Evolutionary conservation across 1,140 invertebrate species (phyloP).

Genomic region (Drosophila sulfurigaster): DNA sequence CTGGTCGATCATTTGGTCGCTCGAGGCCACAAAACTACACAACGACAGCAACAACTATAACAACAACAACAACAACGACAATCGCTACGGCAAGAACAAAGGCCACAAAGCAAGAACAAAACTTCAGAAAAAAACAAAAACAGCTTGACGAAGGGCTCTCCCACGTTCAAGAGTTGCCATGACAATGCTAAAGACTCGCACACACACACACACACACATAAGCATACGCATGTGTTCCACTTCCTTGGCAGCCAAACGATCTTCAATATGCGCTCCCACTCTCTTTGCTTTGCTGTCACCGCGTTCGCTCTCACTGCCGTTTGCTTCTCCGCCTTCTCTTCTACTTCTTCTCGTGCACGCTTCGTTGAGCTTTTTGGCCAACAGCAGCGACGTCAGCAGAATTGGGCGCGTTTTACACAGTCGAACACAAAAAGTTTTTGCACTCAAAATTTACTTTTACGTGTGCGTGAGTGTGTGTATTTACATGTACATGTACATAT

Average conservation of each 20-base stretch:
- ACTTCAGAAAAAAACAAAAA: conserved; percentile 31
- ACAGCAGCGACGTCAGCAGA: conserved; percentile 43
- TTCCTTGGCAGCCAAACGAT: conserved; percentile 60
- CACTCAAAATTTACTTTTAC: background rate
- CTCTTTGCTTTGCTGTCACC: conserved; percentile 10
- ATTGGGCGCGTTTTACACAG: conserved; percentile 48
- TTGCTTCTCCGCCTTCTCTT: conserved; percentile 1
- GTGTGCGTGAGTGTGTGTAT: background rate
- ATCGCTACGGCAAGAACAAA: conserved; percentile 50
- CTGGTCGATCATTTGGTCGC: conserved; percentile 61
- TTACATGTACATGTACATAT: too few species aligned
- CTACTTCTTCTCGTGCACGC: conserved; percentile 41
- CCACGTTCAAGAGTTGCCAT: conserved; percentile 65
- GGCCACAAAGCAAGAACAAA: conserved; percentile 38
- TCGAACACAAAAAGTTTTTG: conserved; percentile 15
- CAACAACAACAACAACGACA: conserved; percentile 44
- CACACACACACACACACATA: background rate
- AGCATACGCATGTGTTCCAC: conserved; percentile 53
- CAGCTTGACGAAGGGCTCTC: conserved; percentile 72
- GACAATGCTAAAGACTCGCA: conserved; percentile 47
- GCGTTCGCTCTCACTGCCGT: conserved; percentile 9
- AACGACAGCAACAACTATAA: conserved; percentile 29
- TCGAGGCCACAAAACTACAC: conserved; percentile 64
- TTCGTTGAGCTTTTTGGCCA: conserved; percentile 71
- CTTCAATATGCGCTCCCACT: conserved; percentile 17